phyloP scores from a whole-genome alignment of 2,888 invertebrate species.

The Diarsia dahlii region DNA sequence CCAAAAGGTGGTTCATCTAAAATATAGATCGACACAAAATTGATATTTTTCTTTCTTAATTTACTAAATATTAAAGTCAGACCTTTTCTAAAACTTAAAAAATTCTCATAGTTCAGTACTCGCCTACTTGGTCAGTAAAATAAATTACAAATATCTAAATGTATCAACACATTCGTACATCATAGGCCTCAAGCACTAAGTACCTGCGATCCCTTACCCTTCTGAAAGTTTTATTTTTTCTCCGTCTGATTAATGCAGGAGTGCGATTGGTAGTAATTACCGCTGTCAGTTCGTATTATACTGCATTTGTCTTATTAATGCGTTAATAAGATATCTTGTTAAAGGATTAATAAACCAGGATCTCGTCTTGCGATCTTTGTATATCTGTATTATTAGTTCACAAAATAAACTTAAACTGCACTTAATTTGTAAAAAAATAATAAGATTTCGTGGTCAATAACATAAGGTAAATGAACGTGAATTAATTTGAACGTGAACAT shows the following conservation, averaged over 20 bases:
- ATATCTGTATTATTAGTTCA: slow-evolving; percentile 54
- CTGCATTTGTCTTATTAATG: slow-evolving; percentile 57
- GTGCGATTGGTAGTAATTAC: slow-evolving; percentile 60
- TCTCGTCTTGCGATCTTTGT: slow-evolving; percentile 44
- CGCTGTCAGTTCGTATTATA: slow-evolving; percentile 45
- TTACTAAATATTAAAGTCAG: neutral
- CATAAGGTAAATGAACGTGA: slow-evolving; percentile 3
- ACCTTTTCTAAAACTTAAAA: neutral
- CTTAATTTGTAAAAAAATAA: slow-evolving; percentile 36
- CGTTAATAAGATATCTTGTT: slow-evolving; percentile 62
- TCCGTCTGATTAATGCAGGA: slow-evolving; percentile 37
- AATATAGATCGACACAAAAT: neutral
- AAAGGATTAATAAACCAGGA: slow-evolving; percentile 39
- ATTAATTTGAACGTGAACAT: slow-evolving; percentile 54
- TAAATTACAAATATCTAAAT: neutral
- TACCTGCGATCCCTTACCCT: neutral
- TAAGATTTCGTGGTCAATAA: slow-evolving; percentile 23
- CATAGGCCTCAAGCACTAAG: neutral
- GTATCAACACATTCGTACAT: neutral
- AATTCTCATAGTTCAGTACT: neutral
- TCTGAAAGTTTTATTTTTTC: slow-evolving; percentile 25
- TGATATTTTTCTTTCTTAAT: no score
- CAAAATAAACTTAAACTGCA: slow-evolving; percentile 31
- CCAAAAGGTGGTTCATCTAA: no score
- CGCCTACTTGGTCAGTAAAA: neutral